A percentile compares a stretch with the other conserved stretches of the same genome.
Conservation (phyloP, 2,797 vertebrate species). For the Sphenodon punctatus region DNA sequence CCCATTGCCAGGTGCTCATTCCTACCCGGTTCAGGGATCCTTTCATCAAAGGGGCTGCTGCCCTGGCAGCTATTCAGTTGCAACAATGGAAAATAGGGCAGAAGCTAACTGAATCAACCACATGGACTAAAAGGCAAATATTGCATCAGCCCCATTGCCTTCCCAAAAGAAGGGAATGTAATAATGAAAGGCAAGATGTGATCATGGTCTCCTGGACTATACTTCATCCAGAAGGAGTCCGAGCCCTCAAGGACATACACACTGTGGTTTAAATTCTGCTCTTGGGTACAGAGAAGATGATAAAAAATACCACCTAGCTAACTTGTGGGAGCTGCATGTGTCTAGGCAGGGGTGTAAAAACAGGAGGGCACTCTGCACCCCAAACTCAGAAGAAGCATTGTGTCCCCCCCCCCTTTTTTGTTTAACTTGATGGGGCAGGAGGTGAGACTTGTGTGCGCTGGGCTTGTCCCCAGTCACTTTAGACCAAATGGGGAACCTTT, state of each 20-base stretch:
- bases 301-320: no score
- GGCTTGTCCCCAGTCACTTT: no score
- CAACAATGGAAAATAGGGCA: constrained; percentile 5
- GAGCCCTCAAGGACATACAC: background rate
- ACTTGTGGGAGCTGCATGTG: background rate
- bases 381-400: no score
- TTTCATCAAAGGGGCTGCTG: constrained; percentile 25
- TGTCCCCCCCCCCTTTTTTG: no score
- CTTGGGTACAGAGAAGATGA: background rate
- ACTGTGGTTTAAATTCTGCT: background rate
- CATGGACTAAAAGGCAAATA: constrained; percentile 22
- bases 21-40: background rate
- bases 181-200: background rate
- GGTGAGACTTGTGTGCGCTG: no score
- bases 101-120: constrained; percentile 4
- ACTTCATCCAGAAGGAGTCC: background rate
- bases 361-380: no score
- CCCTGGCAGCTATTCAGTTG: constrained; percentile 20
- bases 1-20: constrained; percentile 7
- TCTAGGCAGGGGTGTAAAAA: no score
- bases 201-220: background rate
- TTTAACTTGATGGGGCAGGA: no score
- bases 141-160: constrained; percentile 12
- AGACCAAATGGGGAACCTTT: no score
- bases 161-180: background rate